These are phyloP conservation scores for Chelonoidis abingdonii DNA, from an alignment of 2,113 vertebrate genomes.

Conservation along the genomic window DNA sequence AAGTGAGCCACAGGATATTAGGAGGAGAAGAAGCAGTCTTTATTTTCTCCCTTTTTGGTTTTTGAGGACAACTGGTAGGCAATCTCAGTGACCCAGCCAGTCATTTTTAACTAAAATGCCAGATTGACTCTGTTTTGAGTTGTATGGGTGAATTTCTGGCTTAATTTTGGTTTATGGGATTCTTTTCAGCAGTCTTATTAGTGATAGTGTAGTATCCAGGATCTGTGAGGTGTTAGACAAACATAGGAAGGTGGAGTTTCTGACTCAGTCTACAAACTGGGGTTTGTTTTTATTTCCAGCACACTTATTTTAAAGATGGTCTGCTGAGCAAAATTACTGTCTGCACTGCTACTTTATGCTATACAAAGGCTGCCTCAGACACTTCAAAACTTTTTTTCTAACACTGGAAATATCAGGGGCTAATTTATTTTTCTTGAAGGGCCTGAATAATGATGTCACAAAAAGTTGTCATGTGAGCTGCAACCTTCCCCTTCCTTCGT, in stretches of 20 bases:
- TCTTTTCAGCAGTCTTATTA: not conserved
- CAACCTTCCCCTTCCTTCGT: not conserved
- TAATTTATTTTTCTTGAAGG: not conserved
- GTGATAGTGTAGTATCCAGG: not conserved
- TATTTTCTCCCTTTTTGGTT: not conserved
- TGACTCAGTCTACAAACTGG: not conserved
- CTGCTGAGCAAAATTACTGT: not conserved
- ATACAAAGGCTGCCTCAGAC: not conserved
- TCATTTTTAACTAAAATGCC: not conserved
- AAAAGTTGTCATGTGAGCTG: not conserved
- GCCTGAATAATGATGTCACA: not conserved
- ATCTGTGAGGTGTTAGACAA: not conserved
- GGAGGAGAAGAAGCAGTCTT: not conserved
- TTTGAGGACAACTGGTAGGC: not conserved
- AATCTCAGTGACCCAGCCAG: not conserved
- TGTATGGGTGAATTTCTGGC: not conserved
- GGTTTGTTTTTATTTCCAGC: not conserved
- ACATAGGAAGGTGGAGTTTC: not conserved
- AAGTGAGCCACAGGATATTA: not conserved
- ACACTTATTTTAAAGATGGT: not conserved
- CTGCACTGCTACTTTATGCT: not conserved
- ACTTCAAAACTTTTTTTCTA: not conserved
- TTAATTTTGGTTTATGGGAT: not conserved
- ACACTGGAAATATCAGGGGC: not conserved
- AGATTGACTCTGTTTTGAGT: not conserved